Base-by-base conservation (phyloP, 2,113 vertebrate species). In the Pavo muticus region DNA sequence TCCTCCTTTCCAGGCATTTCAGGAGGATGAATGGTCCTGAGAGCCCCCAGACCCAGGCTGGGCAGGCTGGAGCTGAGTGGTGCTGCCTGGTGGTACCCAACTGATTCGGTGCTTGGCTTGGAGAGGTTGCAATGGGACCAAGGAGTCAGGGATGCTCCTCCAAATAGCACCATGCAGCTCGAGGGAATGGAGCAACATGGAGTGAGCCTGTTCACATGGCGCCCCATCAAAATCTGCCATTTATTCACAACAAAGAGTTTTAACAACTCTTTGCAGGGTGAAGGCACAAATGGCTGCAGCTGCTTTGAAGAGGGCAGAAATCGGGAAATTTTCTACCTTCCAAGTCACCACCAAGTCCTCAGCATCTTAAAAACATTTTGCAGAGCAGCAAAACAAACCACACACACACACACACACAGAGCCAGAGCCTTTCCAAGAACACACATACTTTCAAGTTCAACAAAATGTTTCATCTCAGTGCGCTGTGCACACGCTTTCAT, bases 111-210 rank as follows among this genome's bases (percentile, higher is more conserved):
- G 11, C 4, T 13, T 0, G 4, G 27, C 48, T 1, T 5, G 1
- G n/a, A 18, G 37, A 50, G 21, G 50, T 78, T 29, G 24, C 48
- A 59, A 74, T 7, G 24, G 52, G 50, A 64, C 30, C 6, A 11
- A 25, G 50, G 65, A 74, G 13, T 20, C 8, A 3, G 52, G 42
- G 56, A 19, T 4, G 29, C n/a, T 37, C 14, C 35, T 54, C 42
- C 70, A 30, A 18, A n/a, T 1, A 7, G 30, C 3, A 2, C 0
- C 18, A 20, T 0, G 6, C 0, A 42, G 84, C 5, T 1, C 42
- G 60, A 30, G 32, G 57, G 40, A 78, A 71, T 0, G 21, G 78
- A 35, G 50, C 29, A 77, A 82, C 17, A 48, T 0, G 6, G 84
- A 84, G 65, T 15, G 73, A 40, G 74, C 47, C 0, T 6, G 37